Base-by-base conservation (phyloP, 2,888 invertebrate species). In the Nineta flava region DNA sequence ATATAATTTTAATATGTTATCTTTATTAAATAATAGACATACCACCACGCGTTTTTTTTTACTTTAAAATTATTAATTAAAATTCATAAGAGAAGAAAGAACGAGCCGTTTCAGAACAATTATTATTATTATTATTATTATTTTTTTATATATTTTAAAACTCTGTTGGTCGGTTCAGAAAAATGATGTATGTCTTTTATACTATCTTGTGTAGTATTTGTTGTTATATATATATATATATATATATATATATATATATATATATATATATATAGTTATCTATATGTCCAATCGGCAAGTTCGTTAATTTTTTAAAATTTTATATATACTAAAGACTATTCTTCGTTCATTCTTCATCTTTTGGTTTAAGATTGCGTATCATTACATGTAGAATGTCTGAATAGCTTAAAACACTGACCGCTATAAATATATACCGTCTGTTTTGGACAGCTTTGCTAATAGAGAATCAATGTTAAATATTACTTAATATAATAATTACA, bases 151-250 rank as follows among this genome's bases (percentile, higher is more conserved):
- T 26, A 26, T 43, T 44, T 44, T 17, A 44, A 44, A 44, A 44
- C 44, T 44, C 44, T 19, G 44, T 26, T 26, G 26, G 26, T 26
- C 26, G 26, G 26, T 16, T 26, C 44, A 44, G 44, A 44, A 26
- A 44, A 44, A 44, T 44, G 44, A 44, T 44, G 44, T 44, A 44
- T 44, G 44, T 44, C 44, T 19, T 38, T 38, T 38, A 15, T n/a
- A 26, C 26, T 26, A 26, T 7, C 26, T 26, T 6, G 26, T 26
- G 26, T 26, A 26, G 26, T 26, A 26, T 26, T 26, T 26, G 26
- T 26, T 26, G 26, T 26, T 26, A 7, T 26, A 26, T n/a, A n/a
- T n/a, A n/a, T n/a, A n/a, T n/a, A n/a, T n/a, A n/a, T n/a, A n/a
- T n/a, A n/a, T n/a, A n/a, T n/a, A 32, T 10, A 9, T 10, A 10